Evolutionary conservation across 2,113 vertebrate species (phyloP).

Genomic region (Columba janthina): DNA sequence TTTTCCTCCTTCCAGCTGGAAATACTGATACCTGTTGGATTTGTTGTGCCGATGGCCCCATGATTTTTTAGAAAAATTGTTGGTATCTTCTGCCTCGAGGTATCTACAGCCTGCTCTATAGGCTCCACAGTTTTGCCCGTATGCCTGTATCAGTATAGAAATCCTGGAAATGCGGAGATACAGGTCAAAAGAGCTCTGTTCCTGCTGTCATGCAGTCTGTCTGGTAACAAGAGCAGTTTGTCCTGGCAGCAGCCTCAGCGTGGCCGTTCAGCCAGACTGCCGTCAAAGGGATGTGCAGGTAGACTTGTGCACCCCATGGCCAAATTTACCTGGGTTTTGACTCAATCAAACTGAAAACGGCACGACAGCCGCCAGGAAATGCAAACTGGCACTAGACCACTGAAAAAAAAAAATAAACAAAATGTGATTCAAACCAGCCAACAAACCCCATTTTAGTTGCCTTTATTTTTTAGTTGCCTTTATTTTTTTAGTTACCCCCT

Average conservation of each 20-base stretch:
- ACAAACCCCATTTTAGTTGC: not conserved
- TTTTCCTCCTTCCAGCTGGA: not conserved
- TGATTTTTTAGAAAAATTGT: not conserved
- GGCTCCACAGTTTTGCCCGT: not conserved
- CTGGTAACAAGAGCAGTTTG: not conserved
- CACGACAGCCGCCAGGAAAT: not conserved
- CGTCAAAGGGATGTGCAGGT: not conserved
- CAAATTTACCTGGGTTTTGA: not conserved
- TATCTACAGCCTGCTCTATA: not conserved
- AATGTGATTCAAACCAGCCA: not conserved
- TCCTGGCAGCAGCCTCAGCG: not conserved
- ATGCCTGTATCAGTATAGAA: not conserved
- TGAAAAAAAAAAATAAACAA: not conserved
- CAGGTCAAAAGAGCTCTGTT: not conserved
- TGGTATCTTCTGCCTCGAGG: not conserved
- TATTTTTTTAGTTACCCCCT: not conserved
- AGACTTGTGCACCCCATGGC: not conserved
- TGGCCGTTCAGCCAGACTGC: not conserved
- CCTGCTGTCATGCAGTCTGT: not conserved
- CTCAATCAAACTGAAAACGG: not conserved
- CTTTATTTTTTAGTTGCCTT: not conserved
- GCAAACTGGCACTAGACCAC: not conserved
- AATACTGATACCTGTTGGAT: not conserved
- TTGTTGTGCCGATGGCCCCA: not conserved
- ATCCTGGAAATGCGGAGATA: not conserved